A percentile compares a stretch with the other conserved stretches of the same genome.
Evolutionary conservation across 2,888 invertebrate genomes (phyloP).

Genomic region (Arctia plantaginis): DNA sequence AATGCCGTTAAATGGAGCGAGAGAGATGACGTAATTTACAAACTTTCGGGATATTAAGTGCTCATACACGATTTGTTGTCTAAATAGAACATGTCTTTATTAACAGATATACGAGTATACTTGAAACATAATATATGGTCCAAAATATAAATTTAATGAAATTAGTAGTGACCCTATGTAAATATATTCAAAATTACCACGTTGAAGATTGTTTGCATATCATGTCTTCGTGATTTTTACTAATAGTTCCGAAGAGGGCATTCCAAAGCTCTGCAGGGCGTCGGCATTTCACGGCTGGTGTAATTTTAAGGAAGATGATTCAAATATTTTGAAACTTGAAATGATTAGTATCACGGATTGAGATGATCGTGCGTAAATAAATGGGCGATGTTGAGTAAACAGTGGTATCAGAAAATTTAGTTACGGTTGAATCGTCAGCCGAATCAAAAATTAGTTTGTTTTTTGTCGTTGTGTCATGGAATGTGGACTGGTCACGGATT

Average conservation of each 20-base stretch:
- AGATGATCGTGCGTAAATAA: conserved; percentile 82
- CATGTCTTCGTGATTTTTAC: conserved; percentile 23
- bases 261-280: conserved; percentile 20
- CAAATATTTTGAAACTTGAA: conserved; percentile 42
- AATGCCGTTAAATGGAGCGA: conserved; percentile 52
- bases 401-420: conserved; percentile 70
- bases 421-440: conserved; percentile 75
- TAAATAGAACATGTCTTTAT: not conserved
- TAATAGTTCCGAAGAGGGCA: conserved; percentile 14
- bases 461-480: conserved; percentile 71
- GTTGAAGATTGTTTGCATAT: conserved; percentile 23
- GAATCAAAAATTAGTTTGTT: conserved; percentile 82
- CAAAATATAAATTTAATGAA: conserved; percentile 25
- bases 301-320: conserved; percentile 32
- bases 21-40: conserved; percentile 52
- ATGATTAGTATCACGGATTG: conserved; percentile 61
- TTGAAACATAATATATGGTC: conserved; percentile 8
- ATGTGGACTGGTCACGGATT: conserved; percentile 71
- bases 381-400: conserved; percentile 75
- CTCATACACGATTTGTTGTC: conserved; percentile 28
- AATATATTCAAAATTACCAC: conserved; percentile 28
- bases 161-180: conserved; percentile 31
- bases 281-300: conserved; percentile 39
- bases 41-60: conserved; percentile 48
- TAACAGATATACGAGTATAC: conserved; percentile 8